Conservation (phyloP, 2,888 invertebrate genomes). For the Didymodactylos carnosus region DNA sequence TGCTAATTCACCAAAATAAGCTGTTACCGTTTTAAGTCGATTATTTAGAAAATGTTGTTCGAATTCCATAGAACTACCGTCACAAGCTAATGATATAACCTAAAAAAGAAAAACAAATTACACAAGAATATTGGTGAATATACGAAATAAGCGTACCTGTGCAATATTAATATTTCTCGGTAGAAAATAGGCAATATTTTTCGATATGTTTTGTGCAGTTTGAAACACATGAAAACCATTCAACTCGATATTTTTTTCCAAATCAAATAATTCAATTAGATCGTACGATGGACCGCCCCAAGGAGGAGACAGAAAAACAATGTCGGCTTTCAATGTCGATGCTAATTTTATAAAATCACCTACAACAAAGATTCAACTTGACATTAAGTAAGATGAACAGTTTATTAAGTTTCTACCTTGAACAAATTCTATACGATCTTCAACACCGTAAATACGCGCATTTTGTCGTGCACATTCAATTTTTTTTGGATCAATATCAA, state of each 20-base stretch:
- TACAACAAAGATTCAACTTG: slow-evolving; percentile 22
- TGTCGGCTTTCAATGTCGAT: slow-evolving; percentile 46
- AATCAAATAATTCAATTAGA: slow-evolving; percentile 45
- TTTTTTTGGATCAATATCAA: slow-evolving; percentile 81
- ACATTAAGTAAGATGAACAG: neutral
- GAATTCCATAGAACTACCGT: slow-evolving; percentile 54
- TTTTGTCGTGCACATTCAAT: slow-evolving; percentile 72
- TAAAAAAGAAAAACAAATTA: too few relatives aligned
- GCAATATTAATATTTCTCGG: slow-evolving; percentile 65
- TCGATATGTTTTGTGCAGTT: slow-evolving; percentile 47
- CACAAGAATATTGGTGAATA: too few relatives aligned
- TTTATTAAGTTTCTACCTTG: slow-evolving; percentile 45
- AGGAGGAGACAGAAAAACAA: slow-evolving; percentile 81
- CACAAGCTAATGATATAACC: slow-evolving; percentile 47
- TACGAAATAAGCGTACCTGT: too few relatives aligned
- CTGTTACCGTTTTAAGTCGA: slow-evolving; percentile 68
- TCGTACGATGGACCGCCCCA: slow-evolving; percentile 89
- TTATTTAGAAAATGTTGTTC: slow-evolving; percentile 72
- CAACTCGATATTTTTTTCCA: slow-evolving; percentile 33
- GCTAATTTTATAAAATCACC: slow-evolving; percentile 39
- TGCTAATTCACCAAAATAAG: slow-evolving; percentile 52
- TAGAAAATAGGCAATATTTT: slow-evolving; percentile 62
- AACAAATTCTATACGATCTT: slow-evolving; percentile 72
- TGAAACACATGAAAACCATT: slow-evolving; percentile 42
- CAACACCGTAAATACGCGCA: slow-evolving; percentile 66